A percentile compares a stretch with the other conserved stretches of the same genome.
Conservation (phyloP, 1,140 invertebrate genomes). For the Tyrophagus putrescentiae region DNA sequence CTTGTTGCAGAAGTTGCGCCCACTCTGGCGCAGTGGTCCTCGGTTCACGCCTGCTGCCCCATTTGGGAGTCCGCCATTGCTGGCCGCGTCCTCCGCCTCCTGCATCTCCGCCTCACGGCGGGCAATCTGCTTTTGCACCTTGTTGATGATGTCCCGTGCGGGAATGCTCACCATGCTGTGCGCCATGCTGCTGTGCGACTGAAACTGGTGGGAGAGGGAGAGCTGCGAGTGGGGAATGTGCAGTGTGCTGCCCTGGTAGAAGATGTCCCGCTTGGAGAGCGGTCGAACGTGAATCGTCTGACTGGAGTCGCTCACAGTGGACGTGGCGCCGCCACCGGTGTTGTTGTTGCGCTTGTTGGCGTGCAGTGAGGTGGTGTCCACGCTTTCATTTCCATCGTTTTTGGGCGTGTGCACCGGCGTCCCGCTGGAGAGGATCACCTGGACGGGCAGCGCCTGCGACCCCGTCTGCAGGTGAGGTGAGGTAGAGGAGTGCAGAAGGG, state of each 20-base stretch:
- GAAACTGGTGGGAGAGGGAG: conserved; percentile 74
- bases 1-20: background rate
- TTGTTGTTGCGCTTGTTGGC: background rate
- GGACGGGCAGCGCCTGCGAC: conserved; percentile 11
- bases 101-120: background rate
- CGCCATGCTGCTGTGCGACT: conserved; percentile 38
- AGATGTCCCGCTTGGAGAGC: conserved; percentile 88
- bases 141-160: conserved; percentile 18
- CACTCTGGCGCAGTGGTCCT: background rate
- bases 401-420: background rate
- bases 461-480: background rate
- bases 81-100: background rate
- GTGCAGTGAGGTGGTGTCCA: too few species aligned
- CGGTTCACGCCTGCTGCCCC: background rate
- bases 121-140: conserved; percentile 11
- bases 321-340: background rate
- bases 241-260: conserved; percentile 85
- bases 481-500: background rate
- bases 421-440: background rate
- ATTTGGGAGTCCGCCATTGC: background rate
- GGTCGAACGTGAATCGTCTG: conserved; percentile 54
- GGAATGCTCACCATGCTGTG: conserved; percentile 64
- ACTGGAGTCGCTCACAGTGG: background rate
- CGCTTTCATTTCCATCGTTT: background rate
- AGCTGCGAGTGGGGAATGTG: conserved; percentile 64